Evolutionary conservation across 1,140 invertebrate species (phyloP), one percentile per base, ranked within the genome.

Genomic region (Plectrocnemia conspersa): DNA sequence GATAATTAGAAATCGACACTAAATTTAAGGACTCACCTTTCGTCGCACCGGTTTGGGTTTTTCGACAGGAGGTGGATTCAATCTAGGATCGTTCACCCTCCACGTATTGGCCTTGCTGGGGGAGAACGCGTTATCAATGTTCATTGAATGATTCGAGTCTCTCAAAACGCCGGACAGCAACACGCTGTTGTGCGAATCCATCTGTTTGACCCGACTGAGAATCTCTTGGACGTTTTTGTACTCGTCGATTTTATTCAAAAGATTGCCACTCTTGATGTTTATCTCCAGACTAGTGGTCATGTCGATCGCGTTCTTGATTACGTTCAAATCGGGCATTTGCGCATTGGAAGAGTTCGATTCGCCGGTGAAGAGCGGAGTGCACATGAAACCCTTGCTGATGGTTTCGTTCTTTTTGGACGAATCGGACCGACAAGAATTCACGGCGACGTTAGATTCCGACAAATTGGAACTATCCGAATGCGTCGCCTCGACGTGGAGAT

Each of bases 241-340:
- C 33, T 76, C 73, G 52, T 76, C 72, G 54, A 63, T 67, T 7
- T 67, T 66, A 53, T 65, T 68, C 45, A 65, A 64, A 59, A 64
- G 68, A 52, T 66, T 67, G 52, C 68, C 70, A 11, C 24, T 52
- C 53, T 72, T 73, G 53, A 75, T 64, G 64, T 68, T 67, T 64
- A 59, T 70, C 49, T 75, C 73, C 65, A 73, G 66, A 65, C 64
- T 72, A 65, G 71, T 72, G 63, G 72, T 74, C 67, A 68, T 70
- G 63, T 74, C 70, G 65, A 75, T 75, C 59, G 73, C 71, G 69
- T 70, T 75, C 55, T 75, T 74, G 59, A 75, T 74, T 59, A 73
- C 64, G n/a, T 71, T 69, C 64, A 73, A 67, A 62, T 71, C 71
- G n/a, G 73, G 73, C 55, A 74, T 68, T 49, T 68, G 48, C 3